Percentiles rank a stretch among this genome's conserved stretches.
Evolutionary conservation across 2,888 invertebrate species (phyloP).

Genomic region (Chalcis sispes): DNA sequence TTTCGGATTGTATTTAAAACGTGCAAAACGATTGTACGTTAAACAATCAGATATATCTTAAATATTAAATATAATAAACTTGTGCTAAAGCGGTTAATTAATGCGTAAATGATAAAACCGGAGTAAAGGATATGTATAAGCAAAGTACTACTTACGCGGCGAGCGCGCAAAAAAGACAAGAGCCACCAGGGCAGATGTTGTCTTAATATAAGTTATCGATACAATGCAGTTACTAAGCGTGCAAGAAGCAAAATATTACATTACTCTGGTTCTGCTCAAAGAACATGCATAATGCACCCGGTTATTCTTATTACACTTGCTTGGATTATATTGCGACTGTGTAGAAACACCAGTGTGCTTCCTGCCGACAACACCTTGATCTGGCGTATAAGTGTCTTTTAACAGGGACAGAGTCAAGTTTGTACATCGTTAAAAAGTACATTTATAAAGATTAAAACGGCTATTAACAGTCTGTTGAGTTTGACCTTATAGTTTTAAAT

Average conservation of each 20-base stretch:
- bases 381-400: conserved; percentile 34
- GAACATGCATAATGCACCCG: conserved; percentile 68
- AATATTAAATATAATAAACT: no score
- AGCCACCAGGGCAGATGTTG: conserved; percentile 59
- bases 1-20: no score
- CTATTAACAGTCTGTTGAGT: neutral
- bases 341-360: conserved; percentile 60
- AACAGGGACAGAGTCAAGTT: conserved; percentile 6
- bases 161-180: conserved; percentile 65
- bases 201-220: conserved; percentile 72
- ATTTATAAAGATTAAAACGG: neutral
- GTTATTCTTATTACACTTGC: conserved; percentile 67
- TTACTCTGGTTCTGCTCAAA: conserved; percentile 69
- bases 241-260: conserved; percentile 66
- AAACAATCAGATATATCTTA: no score
- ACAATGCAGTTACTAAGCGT: conserved; percentile 71
- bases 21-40: no score
- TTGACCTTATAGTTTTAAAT: no score
- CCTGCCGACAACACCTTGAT: conserved; percentile 55
- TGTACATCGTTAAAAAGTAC: neutral
- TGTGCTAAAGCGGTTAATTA: no score
- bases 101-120: no score
- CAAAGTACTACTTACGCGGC: conserved; percentile 66
- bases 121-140: conserved; percentile 16
- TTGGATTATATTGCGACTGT: conserved; percentile 63